Base-by-base conservation (phyloP, 2,888 invertebrate species). In the Dioctria linearis region DNA sequence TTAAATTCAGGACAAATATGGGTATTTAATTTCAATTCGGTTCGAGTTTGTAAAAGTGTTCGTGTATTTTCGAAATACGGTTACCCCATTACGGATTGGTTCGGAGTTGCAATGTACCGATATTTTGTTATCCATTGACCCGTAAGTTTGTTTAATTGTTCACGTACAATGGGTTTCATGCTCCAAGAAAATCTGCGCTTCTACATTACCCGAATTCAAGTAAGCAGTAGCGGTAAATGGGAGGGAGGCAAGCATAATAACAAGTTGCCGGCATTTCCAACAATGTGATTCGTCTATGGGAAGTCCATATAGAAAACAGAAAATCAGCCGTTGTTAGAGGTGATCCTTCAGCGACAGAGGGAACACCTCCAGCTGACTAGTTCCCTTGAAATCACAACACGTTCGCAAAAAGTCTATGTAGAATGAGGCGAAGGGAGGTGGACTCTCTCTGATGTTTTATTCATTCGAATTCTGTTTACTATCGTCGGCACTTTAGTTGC, bases 101-200 rank as follows among this genome's bases (percentile, higher is more conserved):
- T 42, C 66, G 2, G 59, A 75, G 43, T 49, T 59, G 59, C 59
- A 42, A 4, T 67, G 57, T 73, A 11, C 42, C 59, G 63, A 63
- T 66, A 78, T 66, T 78, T 78, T 78, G 78, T 6, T 42, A 66
- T 42, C 54, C 66, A 40, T 49, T 66, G 40, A 78, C 11, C 66
- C 78, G 78, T 43, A 54, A 78, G 78, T 66, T 78, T 78, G 78
- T 78, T 65, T 78, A 78, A 78, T 78, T 78, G 78, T 66, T 65
- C 78, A 66, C 78, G 66, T 78, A 54, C 78, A 78, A 54, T 78
- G 66, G 46, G 78, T 13, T 78, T 78, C 42, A 78, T 78, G 78
- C 66, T 78, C 66, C 51, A 78, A 66, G 66, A 42, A 54, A 78
- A 78, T 78, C 54, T 25, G 66, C 13, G 78, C 66, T 59, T 66